Evolutionary conservation across 2,888 invertebrate species (phyloP).

Genomic region (Apoda limacodes): DNA sequence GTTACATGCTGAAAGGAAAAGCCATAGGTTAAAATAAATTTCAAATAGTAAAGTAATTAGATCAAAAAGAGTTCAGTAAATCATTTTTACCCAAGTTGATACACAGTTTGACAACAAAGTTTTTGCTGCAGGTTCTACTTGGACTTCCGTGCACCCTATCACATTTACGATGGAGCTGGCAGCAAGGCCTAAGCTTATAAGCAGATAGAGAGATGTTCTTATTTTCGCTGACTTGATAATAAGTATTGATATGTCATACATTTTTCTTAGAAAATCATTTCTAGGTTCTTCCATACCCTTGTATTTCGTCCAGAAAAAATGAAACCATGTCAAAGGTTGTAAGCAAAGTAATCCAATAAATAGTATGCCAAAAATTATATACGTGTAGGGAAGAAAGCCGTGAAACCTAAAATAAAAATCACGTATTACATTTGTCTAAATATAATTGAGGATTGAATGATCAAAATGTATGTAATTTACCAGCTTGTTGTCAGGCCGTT

Average conservation of each 20-base stretch:
- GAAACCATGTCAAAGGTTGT: conserved; percentile 81
- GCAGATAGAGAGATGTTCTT: conserved; percentile 75
- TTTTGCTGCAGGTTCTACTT: conserved; percentile 28
- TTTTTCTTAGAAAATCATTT: conserved; percentile 56
- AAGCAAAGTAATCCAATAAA: conserved; percentile 52
- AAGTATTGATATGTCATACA: conserved; percentile 72
- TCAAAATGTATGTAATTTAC: conserved; percentile 26
- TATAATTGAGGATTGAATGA: no score
- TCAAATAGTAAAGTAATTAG: background rate
- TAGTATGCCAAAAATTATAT: conserved; percentile 32
- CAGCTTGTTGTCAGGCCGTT: conserved; percentile 55
- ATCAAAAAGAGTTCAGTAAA: conserved; percentile 13
- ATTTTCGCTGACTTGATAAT: conserved; percentile 74
- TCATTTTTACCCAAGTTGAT: conserved; percentile 57
- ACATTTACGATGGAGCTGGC: conserved; percentile 76
- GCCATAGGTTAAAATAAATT: conserved; percentile 2
- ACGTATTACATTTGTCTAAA: no score
- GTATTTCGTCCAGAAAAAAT: conserved; percentile 74
- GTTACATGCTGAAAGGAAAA: conserved; percentile 78
- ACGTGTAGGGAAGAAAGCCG: conserved; percentile 43
- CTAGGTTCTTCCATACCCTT: conserved; percentile 67
- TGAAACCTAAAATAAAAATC: conserved; percentile 33
- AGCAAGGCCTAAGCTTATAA: conserved; percentile 74
- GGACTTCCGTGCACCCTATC: conserved; percentile 43
- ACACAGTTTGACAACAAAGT: conserved; percentile 54